Base-by-base conservation (phyloP, 1,140 invertebrate genomes). In the Heliconius hermathena region DNA sequence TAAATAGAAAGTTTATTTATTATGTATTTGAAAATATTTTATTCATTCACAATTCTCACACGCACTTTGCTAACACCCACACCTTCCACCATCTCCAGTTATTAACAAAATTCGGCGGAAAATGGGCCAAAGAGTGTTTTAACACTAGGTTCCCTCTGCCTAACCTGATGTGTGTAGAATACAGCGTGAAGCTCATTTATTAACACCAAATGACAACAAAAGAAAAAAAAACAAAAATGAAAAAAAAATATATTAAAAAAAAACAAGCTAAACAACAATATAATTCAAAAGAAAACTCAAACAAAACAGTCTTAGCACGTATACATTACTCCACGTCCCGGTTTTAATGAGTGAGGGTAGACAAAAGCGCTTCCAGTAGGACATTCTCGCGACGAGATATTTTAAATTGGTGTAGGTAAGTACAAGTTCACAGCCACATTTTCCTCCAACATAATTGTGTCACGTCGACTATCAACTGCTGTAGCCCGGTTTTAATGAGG, bases 401-500 rank as follows among this genome's bases (percentile, higher is more conserved):
- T 46, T 46, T 46, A 46, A 46, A 46, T 46, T 46, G 41, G 13
- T 46, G 4, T 46, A 46, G 41, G 41, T 46, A 46, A 3, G 41
- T 46, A 75, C 41, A 33, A 75, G 49, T 78, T 74, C 74, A 71
- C 72, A 52, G 38, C 73, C 77, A 74, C 57, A 74, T 78, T 74
- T 78, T 74, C 77, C 60, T n/a, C 26, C 72, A 38, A 52, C 66
- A 79, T 79, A 79, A 79, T 79, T 79, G 60, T 75, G 73, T 74
- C 66, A 75, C 73, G 78, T 71, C 78, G 29, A 54, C 78, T 75
- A 71, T 73, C 18, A 36, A 38, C 71, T 57, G 8, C 71, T 73
- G 41, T 73, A 66, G 9, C 46, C 13, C 54, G 77, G 73, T 80
- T 80, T 80, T 82, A 80, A 82, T 77, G 78, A 82, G 77, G 52